phyloP scores from a whole-genome alignment of 2,888 invertebrate species.

The Drosophila phalerata region DNA sequence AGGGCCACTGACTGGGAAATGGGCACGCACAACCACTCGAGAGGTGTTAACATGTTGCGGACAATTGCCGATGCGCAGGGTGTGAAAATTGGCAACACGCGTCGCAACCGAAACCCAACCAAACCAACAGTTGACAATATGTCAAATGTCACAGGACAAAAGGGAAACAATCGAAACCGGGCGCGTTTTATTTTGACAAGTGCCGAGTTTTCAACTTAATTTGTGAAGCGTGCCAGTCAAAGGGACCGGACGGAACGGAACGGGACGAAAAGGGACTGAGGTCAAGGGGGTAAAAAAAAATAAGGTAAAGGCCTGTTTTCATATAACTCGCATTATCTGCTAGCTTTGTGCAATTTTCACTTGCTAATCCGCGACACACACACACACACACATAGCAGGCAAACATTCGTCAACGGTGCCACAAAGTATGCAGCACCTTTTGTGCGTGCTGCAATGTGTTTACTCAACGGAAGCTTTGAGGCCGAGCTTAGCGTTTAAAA shows the following conservation, averaged over 20 bases:
- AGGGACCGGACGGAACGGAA: neutral
- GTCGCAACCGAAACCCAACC: slow-evolving; percentile 48
- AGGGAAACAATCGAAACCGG: slow-evolving; percentile 40
- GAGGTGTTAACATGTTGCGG: slow-evolving; percentile 78
- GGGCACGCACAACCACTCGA: slow-evolving; percentile 68
- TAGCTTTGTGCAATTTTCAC: slow-evolving; percentile 63
- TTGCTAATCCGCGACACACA: slow-evolving; percentile 65
- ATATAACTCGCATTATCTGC: slow-evolving; percentile 43
- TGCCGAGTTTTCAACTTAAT: slow-evolving; percentile 82
- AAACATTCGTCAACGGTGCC: slow-evolving; percentile 36
- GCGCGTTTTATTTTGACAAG: slow-evolving; percentile 84
- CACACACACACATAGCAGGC: slow-evolving; percentile 29
- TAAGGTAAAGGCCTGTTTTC: slow-evolving; percentile 42
- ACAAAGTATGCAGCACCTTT: slow-evolving; percentile 59
- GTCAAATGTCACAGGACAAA: slow-evolving; percentile 81
- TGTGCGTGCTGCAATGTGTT: slow-evolving; percentile 56
- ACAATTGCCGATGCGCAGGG: slow-evolving; percentile 76
- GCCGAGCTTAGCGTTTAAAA: slow-evolving; percentile 50
- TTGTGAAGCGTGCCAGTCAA: slow-evolving; percentile 72
- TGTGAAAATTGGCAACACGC: slow-evolving; percentile 83
- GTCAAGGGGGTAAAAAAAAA: slow-evolving; percentile 13
- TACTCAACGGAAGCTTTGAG: slow-evolving; percentile 52
- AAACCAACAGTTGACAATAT: slow-evolving; percentile 79
- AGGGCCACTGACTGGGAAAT: slow-evolving; percentile 19
- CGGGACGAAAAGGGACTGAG: neutral